Percentiles rank a stretch among this genome's conserved stretches.
Conservation (phyloP, 2,113 vertebrate genomes). For the Tautogolabrus adspersus region DNA sequence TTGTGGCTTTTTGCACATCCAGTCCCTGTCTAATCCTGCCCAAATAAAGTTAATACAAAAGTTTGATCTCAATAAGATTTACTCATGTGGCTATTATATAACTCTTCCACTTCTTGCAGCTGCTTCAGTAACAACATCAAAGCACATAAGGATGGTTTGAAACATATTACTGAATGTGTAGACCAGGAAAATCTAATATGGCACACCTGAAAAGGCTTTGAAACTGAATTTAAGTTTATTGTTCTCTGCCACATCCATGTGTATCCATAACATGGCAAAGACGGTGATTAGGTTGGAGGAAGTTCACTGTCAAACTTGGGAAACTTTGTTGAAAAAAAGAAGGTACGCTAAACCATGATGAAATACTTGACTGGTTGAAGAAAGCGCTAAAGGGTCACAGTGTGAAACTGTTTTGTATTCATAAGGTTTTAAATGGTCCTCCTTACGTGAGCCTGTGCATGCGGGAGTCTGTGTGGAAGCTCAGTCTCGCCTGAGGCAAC, state of each 20-base stretch:
- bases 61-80: background rate
- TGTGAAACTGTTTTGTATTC: conserved; percentile 76
- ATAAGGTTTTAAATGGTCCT: conserved; percentile 62
- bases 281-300: background rate
- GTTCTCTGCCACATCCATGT: background rate
- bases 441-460: conserved; percentile 52
- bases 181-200: background rate
- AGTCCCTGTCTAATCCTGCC: background rate
- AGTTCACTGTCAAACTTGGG: conserved; percentile 23
- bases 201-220: background rate
- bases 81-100: background rate
- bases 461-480: conserved; percentile 42
- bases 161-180: background rate
- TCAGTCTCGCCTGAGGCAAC: conserved; percentile 42
- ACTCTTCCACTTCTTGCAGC: background rate
- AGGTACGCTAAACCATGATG: conserved; percentile 32
- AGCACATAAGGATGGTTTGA: background rate
- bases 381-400: conserved; percentile 69
- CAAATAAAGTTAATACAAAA: background rate
- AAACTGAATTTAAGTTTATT: background rate
- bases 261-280: background rate
- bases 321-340: conserved; percentile 6
- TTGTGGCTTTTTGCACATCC: background rate
- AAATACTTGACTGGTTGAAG: conserved; percentile 36
- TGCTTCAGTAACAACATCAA: background rate